Evolutionary conservation across 2,888 invertebrate genomes (phyloP).

Genomic region (Morpho deidamia): DNA sequence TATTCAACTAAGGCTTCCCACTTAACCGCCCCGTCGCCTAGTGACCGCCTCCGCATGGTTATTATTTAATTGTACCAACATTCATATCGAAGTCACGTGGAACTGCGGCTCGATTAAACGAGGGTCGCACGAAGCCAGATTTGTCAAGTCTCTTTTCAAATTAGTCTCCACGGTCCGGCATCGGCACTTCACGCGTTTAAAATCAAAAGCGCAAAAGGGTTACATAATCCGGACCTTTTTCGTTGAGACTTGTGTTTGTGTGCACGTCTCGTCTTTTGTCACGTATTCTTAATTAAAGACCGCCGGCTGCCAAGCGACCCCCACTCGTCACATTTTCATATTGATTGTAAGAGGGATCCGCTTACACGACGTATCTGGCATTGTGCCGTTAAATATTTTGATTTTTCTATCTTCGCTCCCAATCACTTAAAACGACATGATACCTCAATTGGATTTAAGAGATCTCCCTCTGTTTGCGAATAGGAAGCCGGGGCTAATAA

Average conservation of each 20-base stretch:
- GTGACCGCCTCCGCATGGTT: slow-evolving; percentile 59
- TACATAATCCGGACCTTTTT: slow-evolving; percentile 76
- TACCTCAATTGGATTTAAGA: slow-evolving; percentile 51
- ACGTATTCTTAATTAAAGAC: slow-evolving; percentile 79
- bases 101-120: slow-evolving; percentile 64
- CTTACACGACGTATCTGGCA: slow-evolving; percentile 38
- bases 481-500: slow-evolving; percentile 74
- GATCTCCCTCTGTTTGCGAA: slow-evolving; percentile 63
- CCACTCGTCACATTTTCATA: slow-evolving; percentile 69
- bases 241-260: slow-evolving; percentile 65
- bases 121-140: slow-evolving; percentile 72
- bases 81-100: slow-evolving; percentile 70
- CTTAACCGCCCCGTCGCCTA: slow-evolving; percentile 57
- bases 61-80: slow-evolving; percentile 74
- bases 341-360: slow-evolving; percentile 59
- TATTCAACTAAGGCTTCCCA: slow-evolving; percentile 56
- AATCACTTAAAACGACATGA: slow-evolving; percentile 24
- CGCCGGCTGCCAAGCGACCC: slow-evolving; percentile 61
- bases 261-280: slow-evolving; percentile 77
- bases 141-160: slow-evolving; percentile 73
- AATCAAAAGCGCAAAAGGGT: slow-evolving; percentile 78
- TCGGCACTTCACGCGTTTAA: slow-evolving; percentile 72
- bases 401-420: slow-evolving; percentile 15
- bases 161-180: slow-evolving; percentile 61
- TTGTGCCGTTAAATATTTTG: slow-evolving; percentile 47